Conservation (phyloP, 1,140 invertebrate species). For the Bombus confusus region DNA sequence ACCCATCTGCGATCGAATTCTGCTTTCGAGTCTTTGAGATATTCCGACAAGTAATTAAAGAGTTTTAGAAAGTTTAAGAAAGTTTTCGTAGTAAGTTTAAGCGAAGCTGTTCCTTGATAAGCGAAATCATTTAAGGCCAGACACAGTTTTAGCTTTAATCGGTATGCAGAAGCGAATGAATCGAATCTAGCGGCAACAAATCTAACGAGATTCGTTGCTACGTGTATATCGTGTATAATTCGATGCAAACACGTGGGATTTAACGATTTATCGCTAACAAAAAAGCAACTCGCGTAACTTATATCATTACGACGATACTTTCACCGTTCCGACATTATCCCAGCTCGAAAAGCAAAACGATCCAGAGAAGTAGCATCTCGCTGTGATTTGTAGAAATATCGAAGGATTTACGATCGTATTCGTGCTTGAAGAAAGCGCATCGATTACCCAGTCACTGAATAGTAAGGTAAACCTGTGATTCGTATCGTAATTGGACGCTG, state of each 20-base stretch:
- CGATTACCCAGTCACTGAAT: no score
- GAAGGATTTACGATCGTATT: not conserved
- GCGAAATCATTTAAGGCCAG: not conserved
- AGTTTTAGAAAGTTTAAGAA: not conserved
- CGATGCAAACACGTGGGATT: not conserved
- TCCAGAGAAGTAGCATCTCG: not conserved
- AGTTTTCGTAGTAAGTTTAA: not conserved
- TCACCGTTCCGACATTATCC: not conserved
- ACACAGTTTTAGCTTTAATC: not conserved
- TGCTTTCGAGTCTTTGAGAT: no score
- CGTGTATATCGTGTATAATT: not conserved
- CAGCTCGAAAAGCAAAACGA: not conserved
- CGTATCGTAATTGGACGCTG: slow-evolving; percentile 8
- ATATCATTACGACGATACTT: not conserved
- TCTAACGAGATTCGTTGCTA: not conserved
- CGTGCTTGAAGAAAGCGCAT: not conserved
- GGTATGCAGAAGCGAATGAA: not conserved
- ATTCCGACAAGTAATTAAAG: not conserved
- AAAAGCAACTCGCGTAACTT: not conserved
- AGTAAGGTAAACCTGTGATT: slow-evolving; percentile 14
- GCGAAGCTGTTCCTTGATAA: not conserved
- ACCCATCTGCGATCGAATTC: no score
- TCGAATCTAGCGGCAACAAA: not conserved
- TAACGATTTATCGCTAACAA: not conserved
- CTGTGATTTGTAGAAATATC: not conserved